Evolutionary conservation across 2,113 vertebrate genomes (phyloP).

Genomic region (Chaetorhynchus papuensis): DNA sequence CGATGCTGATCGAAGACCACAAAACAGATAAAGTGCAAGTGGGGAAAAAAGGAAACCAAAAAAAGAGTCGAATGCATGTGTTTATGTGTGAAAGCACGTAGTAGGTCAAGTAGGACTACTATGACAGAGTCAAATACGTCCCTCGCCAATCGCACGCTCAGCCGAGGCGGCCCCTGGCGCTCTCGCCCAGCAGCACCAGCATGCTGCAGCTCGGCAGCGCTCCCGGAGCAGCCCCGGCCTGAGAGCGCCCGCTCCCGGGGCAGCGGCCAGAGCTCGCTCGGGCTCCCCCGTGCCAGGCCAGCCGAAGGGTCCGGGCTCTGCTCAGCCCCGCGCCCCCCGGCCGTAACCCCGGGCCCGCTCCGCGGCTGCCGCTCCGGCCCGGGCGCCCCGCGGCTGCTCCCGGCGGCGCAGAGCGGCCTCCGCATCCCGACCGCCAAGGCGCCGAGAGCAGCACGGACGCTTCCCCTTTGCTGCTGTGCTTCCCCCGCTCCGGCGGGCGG

Average conservation of each 20-base stretch:
- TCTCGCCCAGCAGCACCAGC: fast-evolving
- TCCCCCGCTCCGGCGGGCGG: too few relatives aligned
- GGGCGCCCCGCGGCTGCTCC: neutral
- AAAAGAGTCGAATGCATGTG: fast-evolving
- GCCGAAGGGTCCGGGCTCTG: neutral
- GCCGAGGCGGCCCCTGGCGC: fast-evolving
- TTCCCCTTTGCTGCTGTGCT: too few relatives aligned
- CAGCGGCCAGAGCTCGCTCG: neutral
- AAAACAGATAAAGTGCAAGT: neutral
- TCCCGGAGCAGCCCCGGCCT: neutral
- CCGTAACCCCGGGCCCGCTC: neutral
- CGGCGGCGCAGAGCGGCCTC: neutral
- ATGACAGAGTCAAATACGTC: fast-evolving
- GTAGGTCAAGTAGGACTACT: neutral
- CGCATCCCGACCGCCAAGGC: neutral
- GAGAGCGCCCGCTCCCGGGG: too few relatives aligned
- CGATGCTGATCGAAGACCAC: neutral
- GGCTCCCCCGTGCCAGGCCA: fast-evolving
- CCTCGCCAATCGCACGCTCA: neutral
- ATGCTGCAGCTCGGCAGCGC: neutral
- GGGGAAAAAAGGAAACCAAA: fast-evolving
- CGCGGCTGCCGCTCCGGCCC: neutral
- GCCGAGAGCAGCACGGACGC: fast-evolving
- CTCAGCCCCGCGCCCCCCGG: neutral
- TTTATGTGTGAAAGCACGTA: fast-evolving